Percentiles rank a stretch among this genome's conserved stretches.
These are phyloP conservation scores for Drosophila nikananu DNA, from an alignment of 1,140 invertebrate genomes.

Conservation along the genomic window DNA sequence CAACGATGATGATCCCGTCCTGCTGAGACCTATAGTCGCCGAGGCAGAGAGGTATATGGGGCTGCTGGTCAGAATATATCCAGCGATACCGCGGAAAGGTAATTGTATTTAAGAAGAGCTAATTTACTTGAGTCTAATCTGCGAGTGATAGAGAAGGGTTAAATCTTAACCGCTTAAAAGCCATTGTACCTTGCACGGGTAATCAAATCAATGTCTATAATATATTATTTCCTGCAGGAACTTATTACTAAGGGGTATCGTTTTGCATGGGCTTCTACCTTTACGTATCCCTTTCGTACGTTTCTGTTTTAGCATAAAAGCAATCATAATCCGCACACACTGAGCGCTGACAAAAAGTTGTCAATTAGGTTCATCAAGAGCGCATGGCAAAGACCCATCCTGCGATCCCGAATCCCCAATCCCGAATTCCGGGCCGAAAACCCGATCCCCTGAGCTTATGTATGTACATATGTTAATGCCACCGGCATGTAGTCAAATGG, in stretches of 20 bases:
- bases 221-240: background rate
- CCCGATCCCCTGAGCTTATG: constrained; percentile 16
- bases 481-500: constrained; percentile 53
- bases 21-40: too few relatives aligned
- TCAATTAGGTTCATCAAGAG: constrained; percentile 78
- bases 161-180: too few relatives aligned
- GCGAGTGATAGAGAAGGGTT: too few relatives aligned
- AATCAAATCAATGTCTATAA: background rate
- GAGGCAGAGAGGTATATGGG: background rate
- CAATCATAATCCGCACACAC: constrained; percentile 80
- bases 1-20: constrained; percentile 24
- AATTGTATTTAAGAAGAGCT: too few relatives aligned
- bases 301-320: constrained; percentile 67
- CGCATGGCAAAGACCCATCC: constrained; percentile 37
- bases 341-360: constrained; percentile 80
- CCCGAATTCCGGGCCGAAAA: constrained; percentile 13
- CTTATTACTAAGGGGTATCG: background rate
- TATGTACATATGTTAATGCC: constrained; percentile 46
- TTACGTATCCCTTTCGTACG: background rate
- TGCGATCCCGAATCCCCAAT: constrained; percentile 1
- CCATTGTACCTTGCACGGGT: too few relatives aligned
- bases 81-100: too few relatives aligned
- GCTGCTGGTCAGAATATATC: too few relatives aligned
- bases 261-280: too few relatives aligned
- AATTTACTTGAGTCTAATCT: too few relatives aligned